These are phyloP conservation scores for Arothron firmamentum DNA, from an alignment of 2,113 vertebrate species.

Conservation along the genomic window DNA sequence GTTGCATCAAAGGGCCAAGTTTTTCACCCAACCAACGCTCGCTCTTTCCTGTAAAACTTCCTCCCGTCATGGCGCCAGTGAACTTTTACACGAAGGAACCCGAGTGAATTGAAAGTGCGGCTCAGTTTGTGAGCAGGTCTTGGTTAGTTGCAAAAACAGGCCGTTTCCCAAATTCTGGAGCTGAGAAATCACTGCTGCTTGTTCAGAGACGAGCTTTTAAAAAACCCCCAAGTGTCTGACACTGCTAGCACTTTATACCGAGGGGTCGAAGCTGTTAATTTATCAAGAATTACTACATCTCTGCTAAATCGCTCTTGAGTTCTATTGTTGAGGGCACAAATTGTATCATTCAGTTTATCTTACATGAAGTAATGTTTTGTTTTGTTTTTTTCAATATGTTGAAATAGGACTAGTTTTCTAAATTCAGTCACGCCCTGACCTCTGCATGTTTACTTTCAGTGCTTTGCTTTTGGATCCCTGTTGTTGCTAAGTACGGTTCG, in stretches of 20 bases:
- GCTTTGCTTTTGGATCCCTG: constrained; percentile 43
- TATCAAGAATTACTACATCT: not conserved
- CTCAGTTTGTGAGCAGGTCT: constrained; percentile 32
- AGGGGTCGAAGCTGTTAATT: constrained; percentile 19
- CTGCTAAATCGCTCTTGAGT: not conserved
- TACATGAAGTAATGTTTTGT: constrained; percentile 2
- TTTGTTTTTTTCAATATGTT: not conserved
- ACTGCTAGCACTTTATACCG: constrained; percentile 69
- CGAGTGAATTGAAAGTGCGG: constrained; percentile 50
- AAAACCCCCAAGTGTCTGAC: constrained; percentile 34
- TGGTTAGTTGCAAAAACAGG: constrained; percentile 78
- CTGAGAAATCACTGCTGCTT: constrained; percentile 71
- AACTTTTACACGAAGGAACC: constrained; percentile 63
- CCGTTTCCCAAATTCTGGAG: constrained; percentile 76
- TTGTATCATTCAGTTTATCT: not conserved
- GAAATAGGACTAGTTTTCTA: constrained; percentile 22
- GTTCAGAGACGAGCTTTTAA: constrained; percentile 19
- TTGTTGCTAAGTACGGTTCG: constrained; percentile 36
- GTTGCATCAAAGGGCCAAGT: constrained; percentile 80
- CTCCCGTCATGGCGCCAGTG: constrained; percentile 8
- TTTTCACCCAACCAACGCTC: constrained; percentile 76
- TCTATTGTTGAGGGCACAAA: not conserved
- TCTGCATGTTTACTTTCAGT: constrained; percentile 57
- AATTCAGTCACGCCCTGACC: constrained; percentile 22
- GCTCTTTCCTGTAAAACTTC: constrained; percentile 67